Base-by-base conservation (phyloP, 1,140 invertebrate genomes). In the Patella vulgata region DNA sequence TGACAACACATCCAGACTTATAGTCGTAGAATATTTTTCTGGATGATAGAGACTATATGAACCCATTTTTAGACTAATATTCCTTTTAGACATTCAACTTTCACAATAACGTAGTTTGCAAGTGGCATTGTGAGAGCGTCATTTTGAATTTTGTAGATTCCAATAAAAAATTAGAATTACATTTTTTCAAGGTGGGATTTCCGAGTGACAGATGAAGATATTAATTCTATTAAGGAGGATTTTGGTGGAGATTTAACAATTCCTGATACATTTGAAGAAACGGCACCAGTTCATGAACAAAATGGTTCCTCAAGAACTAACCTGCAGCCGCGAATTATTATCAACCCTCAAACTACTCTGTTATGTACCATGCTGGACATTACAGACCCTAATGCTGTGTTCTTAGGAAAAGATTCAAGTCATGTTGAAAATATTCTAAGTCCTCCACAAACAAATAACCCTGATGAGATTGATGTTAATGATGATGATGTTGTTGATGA, bases 291-390 rank as follows among this genome's bases (percentile, higher is more conserved):
- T 2, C 91, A 89, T 73, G 81, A 88, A 68, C 85, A 87, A 12
- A 55, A 48, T 8, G n/a, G n/a, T n/a, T 28, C 30, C 3, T 59
- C 62, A 11, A 74, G 62, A 9, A 79, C 85, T n/a, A 66, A 77
- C 42, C 70, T 77, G 28, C 67, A 58, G 42, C 59, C 77, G 33
- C 69, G 44, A 9, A 19, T 36, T 6, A 27, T 36, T 25, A 63
- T 71, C 6, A 97, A 97, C 85, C 88, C 91, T 19, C 95, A 97
- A 82, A 96, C 93, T 6, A 88, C 87, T 8, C 76, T 87, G 42
- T 89, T 98, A 54, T 97, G 95, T 85, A 86, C 90, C n/a, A 89
- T 86, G 77, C 82, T 98, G 19, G 87, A 88, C 8, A 88, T 96
- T 14, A 89, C 90, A 65, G 92, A 96, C 87, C 93, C 94, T 1